Evolutionary conservation across 2,113 vertebrate genomes (phyloP).

Genomic region (Collichthys lucidus): DNA sequence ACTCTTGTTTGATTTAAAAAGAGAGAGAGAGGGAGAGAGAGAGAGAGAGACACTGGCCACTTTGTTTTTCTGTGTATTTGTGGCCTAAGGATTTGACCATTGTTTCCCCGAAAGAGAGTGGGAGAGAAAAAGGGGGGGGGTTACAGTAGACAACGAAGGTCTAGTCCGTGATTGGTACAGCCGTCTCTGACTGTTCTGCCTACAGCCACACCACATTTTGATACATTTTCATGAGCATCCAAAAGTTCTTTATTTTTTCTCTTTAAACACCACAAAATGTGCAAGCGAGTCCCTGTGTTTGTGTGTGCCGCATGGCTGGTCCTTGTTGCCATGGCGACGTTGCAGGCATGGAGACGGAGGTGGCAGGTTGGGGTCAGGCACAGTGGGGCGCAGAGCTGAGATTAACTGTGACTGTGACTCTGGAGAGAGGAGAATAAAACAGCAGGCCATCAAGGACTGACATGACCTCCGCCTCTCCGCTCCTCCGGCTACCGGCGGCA

Average conservation of each 20-base stretch:
- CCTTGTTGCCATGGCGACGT: slow-evolving; percentile 71
- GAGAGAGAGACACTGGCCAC: slow-evolving; percentile 72
- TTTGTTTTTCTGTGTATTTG: slow-evolving; percentile 77
- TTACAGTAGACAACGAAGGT: slow-evolving; percentile 77
- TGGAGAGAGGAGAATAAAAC: slow-evolving; percentile 74
- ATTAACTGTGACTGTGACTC: slow-evolving; percentile 80
- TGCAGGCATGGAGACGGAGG: slow-evolving; percentile 67
- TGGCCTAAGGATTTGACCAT: slow-evolving; percentile 76
- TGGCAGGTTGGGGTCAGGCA: slow-evolving; percentile 74
- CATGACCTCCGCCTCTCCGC: slow-evolving; percentile 57
- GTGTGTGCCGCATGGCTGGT: slow-evolving; percentile 10
- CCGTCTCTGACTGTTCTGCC: slow-evolving; percentile 58
- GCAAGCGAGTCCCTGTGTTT: neutral
- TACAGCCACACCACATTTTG: slow-evolving; percentile 27
- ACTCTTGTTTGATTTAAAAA: slow-evolving; percentile 55
- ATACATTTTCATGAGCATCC: slow-evolving; percentile 25
- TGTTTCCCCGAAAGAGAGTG: slow-evolving; percentile 71
- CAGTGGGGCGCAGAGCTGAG: slow-evolving; percentile 74
- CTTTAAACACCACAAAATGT: neutral
- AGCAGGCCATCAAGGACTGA: slow-evolving; percentile 67
- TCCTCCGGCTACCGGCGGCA: slow-evolving; percentile 29
- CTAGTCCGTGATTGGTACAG: slow-evolving; percentile 67
- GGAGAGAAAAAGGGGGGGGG: slow-evolving; percentile 14
- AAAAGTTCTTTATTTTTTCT: slow-evolving; percentile 13
- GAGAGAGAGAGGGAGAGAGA: slow-evolving; percentile 43